Conservation (phyloP, 2,888 invertebrate species). For the Apodemia mormo region DNA sequence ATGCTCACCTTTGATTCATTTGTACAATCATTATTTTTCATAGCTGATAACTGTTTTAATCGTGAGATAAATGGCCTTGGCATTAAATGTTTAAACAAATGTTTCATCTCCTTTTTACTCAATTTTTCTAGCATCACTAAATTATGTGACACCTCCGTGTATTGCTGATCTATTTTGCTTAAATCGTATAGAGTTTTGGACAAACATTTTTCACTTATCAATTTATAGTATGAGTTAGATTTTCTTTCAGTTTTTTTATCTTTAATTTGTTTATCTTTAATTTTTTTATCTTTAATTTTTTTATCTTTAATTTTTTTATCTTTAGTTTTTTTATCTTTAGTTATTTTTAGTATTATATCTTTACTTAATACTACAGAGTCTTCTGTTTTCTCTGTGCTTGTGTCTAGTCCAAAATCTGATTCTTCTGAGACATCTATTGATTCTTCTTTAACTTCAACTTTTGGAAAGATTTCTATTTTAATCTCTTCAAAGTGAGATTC, state of each 20-base stretch:
- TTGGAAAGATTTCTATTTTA: background rate
- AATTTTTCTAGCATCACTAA: background rate
- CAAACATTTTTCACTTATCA: background rate
- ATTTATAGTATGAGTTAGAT: background rate
- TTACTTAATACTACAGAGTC: background rate
- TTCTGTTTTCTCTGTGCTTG: background rate
- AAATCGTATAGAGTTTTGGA: background rate
- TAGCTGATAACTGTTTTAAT: background rate
- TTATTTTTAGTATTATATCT: too few species aligned
- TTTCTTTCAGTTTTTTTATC: background rate
- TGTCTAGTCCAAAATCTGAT: background rate
- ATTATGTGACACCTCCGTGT: background rate
- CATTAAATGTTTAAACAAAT: constrained; percentile 2
- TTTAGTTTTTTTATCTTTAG: background rate
- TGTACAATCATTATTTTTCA: background rate
- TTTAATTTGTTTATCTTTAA: too few species aligned
- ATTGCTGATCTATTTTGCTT: background rate
- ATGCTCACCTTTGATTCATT: background rate
- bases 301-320: background rate
- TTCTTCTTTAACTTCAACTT: background rate
- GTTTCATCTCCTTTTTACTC: background rate
- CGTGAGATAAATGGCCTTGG: background rate
- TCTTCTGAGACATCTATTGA: background rate
- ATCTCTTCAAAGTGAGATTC: background rate
- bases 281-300: background rate